Evolutionary conservation across 2,113 vertebrate species (phyloP).

Genomic region (Chaetops frenatus): DNA sequence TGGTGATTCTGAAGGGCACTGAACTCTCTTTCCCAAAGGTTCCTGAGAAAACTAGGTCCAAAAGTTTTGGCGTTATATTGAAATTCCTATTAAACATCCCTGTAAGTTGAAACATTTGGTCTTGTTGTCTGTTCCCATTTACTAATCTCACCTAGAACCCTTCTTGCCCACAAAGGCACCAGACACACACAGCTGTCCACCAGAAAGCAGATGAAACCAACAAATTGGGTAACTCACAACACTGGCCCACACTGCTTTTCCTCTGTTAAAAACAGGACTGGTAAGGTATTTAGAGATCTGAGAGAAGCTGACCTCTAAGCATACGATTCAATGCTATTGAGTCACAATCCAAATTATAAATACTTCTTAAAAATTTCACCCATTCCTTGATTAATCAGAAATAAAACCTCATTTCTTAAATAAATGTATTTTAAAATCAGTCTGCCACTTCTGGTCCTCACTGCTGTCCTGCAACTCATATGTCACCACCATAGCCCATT

Average conservation of each 20-base stretch:
- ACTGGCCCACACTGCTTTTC: not conserved
- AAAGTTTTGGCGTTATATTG: not conserved
- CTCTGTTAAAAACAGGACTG: not conserved
- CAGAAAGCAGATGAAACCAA: not conserved
- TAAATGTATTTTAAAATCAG: not conserved
- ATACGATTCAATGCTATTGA: not conserved
- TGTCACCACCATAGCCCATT: not conserved
- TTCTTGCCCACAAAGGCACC: not conserved
- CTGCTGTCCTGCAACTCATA: not conserved
- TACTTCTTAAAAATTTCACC: not conserved
- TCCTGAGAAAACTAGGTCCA: not conserved
- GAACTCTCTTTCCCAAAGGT: not conserved
- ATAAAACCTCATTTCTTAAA: not conserved
- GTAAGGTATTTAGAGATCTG: not conserved
- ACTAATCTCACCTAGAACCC: not conserved
- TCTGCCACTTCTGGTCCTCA: not conserved
- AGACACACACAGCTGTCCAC: not conserved
- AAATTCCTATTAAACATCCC: not conserved
- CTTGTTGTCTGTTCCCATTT: not conserved
- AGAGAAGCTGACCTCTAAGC: not conserved
- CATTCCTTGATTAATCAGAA: not conserved
- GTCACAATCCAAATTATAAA: not conserved
- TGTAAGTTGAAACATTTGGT: not conserved
- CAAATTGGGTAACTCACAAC: not conserved
- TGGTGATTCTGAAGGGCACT: not conserved